phyloP scores from a whole-genome alignment of 2,888 invertebrate species.

The Diplazon laetatorius region DNA sequence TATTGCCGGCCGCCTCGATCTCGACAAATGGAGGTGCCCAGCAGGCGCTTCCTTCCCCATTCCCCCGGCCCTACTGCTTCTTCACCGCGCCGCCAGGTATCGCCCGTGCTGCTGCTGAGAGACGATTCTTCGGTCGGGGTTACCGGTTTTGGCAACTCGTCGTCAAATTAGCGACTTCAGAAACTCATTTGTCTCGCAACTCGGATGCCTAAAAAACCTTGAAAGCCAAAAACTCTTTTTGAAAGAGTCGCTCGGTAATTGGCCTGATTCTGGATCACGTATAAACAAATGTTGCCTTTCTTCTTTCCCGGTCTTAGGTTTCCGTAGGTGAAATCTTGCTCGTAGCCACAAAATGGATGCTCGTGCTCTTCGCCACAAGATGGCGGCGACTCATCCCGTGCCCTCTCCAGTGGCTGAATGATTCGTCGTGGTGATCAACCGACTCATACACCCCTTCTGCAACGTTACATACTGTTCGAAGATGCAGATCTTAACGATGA shows the following conservation, averaged over 20 bases:
- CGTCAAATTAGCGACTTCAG: too few relatives aligned
- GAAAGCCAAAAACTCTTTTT: too few relatives aligned
- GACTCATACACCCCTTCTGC: conserved; percentile 14
- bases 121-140: conserved; percentile 21
- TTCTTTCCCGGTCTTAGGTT: too few relatives aligned
- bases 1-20: conserved; percentile 66
- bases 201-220: too few relatives aligned
- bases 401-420: background rate
- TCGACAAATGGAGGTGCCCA: conserved; percentile 67
- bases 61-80: background rate
- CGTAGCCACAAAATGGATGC: background rate
- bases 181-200: too few relatives aligned
- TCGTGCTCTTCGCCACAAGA: too few relatives aligned
- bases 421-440: conserved; percentile 44
- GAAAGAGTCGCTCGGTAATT: too few relatives aligned
- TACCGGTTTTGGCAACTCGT: too few relatives aligned
- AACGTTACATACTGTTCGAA: background rate
- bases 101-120: conserved; percentile 19
- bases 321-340: too few relatives aligned
- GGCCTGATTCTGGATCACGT: too few relatives aligned
- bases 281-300: too few relatives aligned
- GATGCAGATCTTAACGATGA: conserved; percentile 18
- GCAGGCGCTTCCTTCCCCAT: conserved; percentile 17
- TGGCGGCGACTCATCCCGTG: too few relatives aligned
- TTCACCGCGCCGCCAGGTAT: background rate